Base-by-base conservation (phyloP, 2,113 vertebrate species). In the Pituophis catenifer region DNA sequence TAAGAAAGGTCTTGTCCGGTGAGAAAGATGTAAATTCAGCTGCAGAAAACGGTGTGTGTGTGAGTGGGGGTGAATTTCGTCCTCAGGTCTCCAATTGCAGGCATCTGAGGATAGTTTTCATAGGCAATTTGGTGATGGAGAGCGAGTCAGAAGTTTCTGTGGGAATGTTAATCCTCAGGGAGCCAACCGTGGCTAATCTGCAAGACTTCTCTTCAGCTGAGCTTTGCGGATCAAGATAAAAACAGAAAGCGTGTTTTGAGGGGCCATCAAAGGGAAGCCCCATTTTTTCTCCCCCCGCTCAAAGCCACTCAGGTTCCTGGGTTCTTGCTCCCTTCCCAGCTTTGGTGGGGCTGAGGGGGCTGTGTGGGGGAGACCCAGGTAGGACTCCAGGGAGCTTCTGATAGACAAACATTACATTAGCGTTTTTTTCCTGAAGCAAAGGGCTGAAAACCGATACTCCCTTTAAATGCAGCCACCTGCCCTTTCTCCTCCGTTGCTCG, bases 1-100 rank as follows among this genome's bases (percentile, higher is more conserved):
- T 4, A 96, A 96, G 94, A 95, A 96, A 93, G 93, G 94, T 92
- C 59, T 91, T 24, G 26, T 94, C 91, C 94, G 96, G 95, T 95
- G 90, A 8, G 0, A 93, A 96, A 95, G 19, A 93, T 92, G 88
- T 95, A 96, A 94, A 58, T 93, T 96, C 94, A 96, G 95, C 95
- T 53, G 87, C 81, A 81, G 91, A 55, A 58, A 94, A 88, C 11
- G 11, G 53, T 6, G 53, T 44, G 38, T 44, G 38, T 44, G 38
- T 38, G 38, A 2, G 38, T 29, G 58, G 19, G 52, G 48, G 2
- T 12, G 38, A 55, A 38, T 65, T 62, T 86, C 0, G 1, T 92
- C 91, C 85, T 17, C 88, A 4, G 90, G 92, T 95, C 96, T 97
- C 94, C 92, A 93, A 1, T 97, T 97, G 96, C 96, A 96, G 93